Evolutionary conservation across 2,888 invertebrate genomes (phyloP).

Genomic region (Lasius platythorax): DNA sequence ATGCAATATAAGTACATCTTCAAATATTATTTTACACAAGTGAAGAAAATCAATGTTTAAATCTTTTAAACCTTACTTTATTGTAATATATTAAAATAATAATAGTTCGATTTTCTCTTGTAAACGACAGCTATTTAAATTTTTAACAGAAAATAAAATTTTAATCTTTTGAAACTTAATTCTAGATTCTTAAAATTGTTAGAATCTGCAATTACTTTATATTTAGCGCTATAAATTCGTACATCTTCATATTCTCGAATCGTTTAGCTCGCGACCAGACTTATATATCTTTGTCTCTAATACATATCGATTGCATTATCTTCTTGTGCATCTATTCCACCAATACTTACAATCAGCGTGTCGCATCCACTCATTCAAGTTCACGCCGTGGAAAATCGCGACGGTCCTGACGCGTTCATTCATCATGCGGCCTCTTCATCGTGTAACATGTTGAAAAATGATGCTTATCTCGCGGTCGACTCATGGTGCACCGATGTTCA

Average conservation of each 20-base stretch:
- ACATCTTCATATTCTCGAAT: neutral
- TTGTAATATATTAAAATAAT: neutral
- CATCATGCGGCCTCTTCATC: constrained; percentile 67
- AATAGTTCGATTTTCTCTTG: neutral
- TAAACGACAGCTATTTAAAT: neutral
- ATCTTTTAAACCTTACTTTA: neutral
- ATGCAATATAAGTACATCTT: too few relatives aligned
- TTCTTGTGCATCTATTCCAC: neutral
- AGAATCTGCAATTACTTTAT: neutral
- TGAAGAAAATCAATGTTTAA: neutral
- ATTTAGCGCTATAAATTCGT: neutral
- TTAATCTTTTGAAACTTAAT: neutral
- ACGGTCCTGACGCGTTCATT: constrained; percentile 62
- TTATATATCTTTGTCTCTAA: neutral
- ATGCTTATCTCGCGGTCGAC: constrained; percentile 71
- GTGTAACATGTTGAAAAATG: constrained; percentile 74
- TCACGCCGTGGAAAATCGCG: constrained; percentile 68
- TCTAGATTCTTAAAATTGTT: neutral
- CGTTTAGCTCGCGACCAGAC: neutral
- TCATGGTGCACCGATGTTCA: constrained; percentile 69
- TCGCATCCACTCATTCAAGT: constrained; percentile 49
- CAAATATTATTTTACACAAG: too few relatives aligned
- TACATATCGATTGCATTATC: neutral
- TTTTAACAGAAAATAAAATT: neutral
- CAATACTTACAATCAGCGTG: neutral